Percentiles rank a stretch among this genome's conserved stretches.
Conservation (phyloP, 2,113 vertebrate species). For the Lethenteron camtschaticum region DNA sequence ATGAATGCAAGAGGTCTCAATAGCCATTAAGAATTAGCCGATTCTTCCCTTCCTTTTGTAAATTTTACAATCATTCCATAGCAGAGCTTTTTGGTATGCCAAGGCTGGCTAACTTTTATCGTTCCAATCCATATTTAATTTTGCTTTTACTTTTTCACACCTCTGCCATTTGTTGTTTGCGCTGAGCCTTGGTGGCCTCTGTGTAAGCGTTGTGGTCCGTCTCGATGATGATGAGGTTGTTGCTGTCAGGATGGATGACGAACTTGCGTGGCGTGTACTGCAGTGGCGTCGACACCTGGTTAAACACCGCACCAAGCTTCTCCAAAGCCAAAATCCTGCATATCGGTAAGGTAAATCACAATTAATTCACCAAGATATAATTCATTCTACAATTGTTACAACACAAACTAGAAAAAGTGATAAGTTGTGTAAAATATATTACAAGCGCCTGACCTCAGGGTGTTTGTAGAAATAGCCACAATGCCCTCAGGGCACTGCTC, state of each 20-base stretch:
- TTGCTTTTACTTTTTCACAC: conserved; percentile 11
- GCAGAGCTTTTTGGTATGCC: too few relatives aligned
- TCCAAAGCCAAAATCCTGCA: conserved; percentile 80
- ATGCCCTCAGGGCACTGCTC: conserved; percentile 96
- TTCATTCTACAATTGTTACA: too few relatives aligned
- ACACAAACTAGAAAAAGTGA: too few relatives aligned
- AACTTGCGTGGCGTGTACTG: conserved; percentile 93
- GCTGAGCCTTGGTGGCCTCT: conserved; percentile 84
- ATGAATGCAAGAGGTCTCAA: too few relatives aligned
- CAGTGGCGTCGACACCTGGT: conserved; percentile 83
- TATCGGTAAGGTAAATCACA: background rate
- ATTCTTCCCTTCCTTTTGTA: too few relatives aligned
- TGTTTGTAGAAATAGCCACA: conserved; percentile 96
- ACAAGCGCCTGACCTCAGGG: conserved; percentile 39
- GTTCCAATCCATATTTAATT: too few relatives aligned
- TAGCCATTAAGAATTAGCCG: too few relatives aligned
- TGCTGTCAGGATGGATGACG: conserved; percentile 89
- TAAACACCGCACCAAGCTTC: conserved; percentile 92
- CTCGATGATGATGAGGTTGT: conserved; percentile 82
- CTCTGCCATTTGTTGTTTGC: conserved; percentile 98
- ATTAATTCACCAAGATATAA: too few relatives aligned
- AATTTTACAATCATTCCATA: too few relatives aligned
- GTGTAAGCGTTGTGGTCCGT: conserved; percentile 96
- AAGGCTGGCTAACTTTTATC: too few relatives aligned
- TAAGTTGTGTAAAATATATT: too few relatives aligned